These are phyloP conservation scores for Halocynthia aurantium DNA, from an alignment of 23 tunicate genomes.

Conservation along the genomic window DNA sequence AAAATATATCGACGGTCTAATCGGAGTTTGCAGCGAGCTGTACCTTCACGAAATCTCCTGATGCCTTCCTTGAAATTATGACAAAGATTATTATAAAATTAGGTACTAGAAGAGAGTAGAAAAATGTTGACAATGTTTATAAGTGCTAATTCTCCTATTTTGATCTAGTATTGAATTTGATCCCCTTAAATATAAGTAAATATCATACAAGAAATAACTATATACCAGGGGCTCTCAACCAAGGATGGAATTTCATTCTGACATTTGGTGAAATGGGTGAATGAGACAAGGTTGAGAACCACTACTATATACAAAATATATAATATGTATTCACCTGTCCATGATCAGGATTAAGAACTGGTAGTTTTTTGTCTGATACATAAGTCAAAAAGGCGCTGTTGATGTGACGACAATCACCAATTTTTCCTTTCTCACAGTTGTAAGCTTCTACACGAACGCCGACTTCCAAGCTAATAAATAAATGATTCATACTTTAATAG, in stretches of 20 bases:
- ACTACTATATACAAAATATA: background rate
- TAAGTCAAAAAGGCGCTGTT: slow-evolving; percentile 78
- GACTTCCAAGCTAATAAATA: slow-evolving; percentile 51
- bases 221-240: no score
- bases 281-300: no score
- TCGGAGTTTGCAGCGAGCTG: slow-evolving; percentile 75
- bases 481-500: background rate
- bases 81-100: background rate
- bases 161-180: background rate
- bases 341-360: background rate
- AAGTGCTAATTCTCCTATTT: background rate
- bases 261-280: no score
- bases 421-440: slow-evolving; percentile 60
- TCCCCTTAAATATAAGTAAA: background rate
- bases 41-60: slow-evolving; percentile 59
- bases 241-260: no score
- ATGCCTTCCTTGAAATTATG: slow-evolving; percentile 48
- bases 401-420: slow-evolving; percentile 60
- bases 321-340: background rate
- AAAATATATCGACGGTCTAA: slow-evolving; percentile 70
- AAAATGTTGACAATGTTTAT: background rate
- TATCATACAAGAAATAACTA: no score
- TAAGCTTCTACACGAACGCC: slow-evolving; percentile 90
- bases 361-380: slow-evolving; percentile 12
- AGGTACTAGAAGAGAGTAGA: background rate